phyloP scores from a whole-genome alignment of 2,797 vertebrate genomes.

The Trematomus bernacchii region DNA sequence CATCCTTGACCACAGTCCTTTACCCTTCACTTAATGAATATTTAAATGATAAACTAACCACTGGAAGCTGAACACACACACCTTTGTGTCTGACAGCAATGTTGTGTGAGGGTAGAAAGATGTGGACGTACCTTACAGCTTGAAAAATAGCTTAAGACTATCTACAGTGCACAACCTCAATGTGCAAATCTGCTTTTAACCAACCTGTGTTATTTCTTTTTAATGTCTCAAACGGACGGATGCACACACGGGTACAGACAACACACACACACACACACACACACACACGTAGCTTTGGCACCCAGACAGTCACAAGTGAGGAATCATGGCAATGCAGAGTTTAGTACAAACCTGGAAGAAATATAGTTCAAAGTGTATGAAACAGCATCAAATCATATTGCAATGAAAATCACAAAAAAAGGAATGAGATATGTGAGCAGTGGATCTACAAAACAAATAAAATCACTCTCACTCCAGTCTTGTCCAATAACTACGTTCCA shows the following conservation, averaged over 20 bases:
- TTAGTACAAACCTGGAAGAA: constrained; percentile 52
- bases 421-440: constrained; percentile 44
- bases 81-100: no score
- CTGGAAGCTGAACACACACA: constrained; percentile 2
- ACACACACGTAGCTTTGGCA: constrained; percentile 62
- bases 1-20: background rate
- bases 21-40: background rate
- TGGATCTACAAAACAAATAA: constrained; percentile 30
- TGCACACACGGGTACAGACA: background rate
- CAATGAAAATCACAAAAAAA: constrained; percentile 26
- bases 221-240: constrained; percentile 49
- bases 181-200: constrained; percentile 50
- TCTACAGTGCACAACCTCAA: constrained; percentile 29
- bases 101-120: constrained; percentile 20
- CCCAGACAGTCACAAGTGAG: constrained; percentile 38
- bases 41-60: background rate
- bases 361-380: constrained; percentile 48
- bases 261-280: constrained; percentile 19
- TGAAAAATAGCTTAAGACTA: constrained; percentile 15
- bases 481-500: constrained; percentile 69
- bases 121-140: constrained; percentile 39
- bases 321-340: constrained; percentile 45
- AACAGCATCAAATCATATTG: constrained; percentile 46
- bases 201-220: constrained; percentile 10
- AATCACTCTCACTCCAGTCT: constrained; percentile 57